Base-by-base conservation (phyloP, 2,888 invertebrate genomes). In the Tortricodes alternella region DNA sequence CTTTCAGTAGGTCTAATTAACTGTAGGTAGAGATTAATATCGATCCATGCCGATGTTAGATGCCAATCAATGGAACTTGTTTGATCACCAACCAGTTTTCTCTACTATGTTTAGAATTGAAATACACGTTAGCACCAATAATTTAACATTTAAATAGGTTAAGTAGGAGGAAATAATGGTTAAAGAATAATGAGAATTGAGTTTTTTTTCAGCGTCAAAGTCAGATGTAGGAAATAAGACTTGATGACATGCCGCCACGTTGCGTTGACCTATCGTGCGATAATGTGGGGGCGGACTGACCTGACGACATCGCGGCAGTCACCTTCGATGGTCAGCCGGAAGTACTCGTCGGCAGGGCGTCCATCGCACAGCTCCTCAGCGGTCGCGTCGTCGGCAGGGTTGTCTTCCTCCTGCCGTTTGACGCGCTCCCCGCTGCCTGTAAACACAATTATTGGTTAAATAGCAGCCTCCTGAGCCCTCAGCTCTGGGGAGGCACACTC, bases 271-370 rank as follows among this genome's bases (percentile, higher is more conserved):
- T 39, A 21, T 46, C 24, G 18, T n/a, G 34, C 46, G n/a, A n/a
- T n/a, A 59, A 58, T 46, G 39, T 34, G 37, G 51, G 18, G 46
- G 48, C 59, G 53, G 59, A 64, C 83, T 92, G 92, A 97, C 96
- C 97, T 96, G 76, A 97, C 97, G 67, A 98, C 98, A 84, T 97
- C 97, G 71, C 97, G 94, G 87, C 98, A 98, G 87, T 98, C 97
- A 62, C 95, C 95, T 19, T 96, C 96, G 48, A 94, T 93, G 65
- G 93, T 92, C 68, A 97, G 91, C 65, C 98, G 94, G 92, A 98
- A 98, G 91, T 97, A 98, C 86, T 98, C 97, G 76, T 97, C 97
- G 13, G 95, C 96, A 2, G 97, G 96, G 70, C 97, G 93, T 74
- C 96, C 95, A 65, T 95, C 94, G 84, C 98, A 98, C 48, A 97